Base-by-base conservation (phyloP, 2,113 vertebrate genomes). In the Tichodroma muraria region DNA sequence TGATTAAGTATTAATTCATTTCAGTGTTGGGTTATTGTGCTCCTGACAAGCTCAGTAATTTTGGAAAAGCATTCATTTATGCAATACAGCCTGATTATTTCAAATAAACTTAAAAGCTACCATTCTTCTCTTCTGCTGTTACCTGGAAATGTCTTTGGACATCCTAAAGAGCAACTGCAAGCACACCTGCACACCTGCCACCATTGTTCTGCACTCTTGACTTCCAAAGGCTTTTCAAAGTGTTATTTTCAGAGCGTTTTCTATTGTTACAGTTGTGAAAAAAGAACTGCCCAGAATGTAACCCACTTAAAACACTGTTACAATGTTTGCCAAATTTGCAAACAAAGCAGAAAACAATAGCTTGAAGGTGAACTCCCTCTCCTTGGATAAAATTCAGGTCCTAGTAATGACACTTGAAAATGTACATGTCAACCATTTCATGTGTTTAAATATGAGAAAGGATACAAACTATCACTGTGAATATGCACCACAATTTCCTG, bases 21-120 rank as follows among this genome's bases (percentile, higher is more conserved):
- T 0, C 1, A 50, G 16, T 11, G 25, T 15, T 3, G 3, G 69
- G 47, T 33, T 78, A 59, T 35, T 2, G 20, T 42, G 47, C 49
- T 76, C 80, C 71, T 85, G 57, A 37, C 15, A 80, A 61, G 45
- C 12, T 83, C 72, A n/a, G 19, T 20, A 72, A 53, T 63, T 91
- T 47, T 49, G 44, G 49, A n/a, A 76, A 8, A 61, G 19, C 63
- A 64, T 28, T 76, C 38, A 52, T 72, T 53, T 30, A 45, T 25
- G 35, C 27, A 78, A 12, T 18, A 52, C 23, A 66, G n/a, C 13
- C 42, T 23, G 8, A 56, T 70, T 66, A 35, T 84, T 70, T 57
- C 11, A 75, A 78, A 90, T 30, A 19, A 70, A 63, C 8, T 66
- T 57, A 45, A 73, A 77, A 81, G 47, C 27, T 49, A 35, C 20